phyloP scores from a whole-genome alignment of 2,113 vertebrate species.

The Mohoua ochrocephala region DNA sequence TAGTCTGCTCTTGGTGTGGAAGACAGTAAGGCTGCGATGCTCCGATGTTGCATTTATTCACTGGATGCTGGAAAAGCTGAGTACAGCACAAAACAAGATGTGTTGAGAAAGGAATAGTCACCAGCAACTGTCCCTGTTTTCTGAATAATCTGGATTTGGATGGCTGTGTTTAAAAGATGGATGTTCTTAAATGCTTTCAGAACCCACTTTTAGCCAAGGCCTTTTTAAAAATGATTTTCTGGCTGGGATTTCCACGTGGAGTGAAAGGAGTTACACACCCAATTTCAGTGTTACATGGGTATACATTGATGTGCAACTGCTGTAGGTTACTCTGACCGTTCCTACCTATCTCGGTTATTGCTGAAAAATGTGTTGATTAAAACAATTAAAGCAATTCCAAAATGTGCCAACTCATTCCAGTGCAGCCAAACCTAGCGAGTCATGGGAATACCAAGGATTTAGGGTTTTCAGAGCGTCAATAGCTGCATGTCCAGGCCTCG shows the following conservation, averaged over 20 bases:
- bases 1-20: background rate
- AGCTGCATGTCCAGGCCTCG: accelerated
- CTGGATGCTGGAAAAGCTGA: background rate
- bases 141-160: background rate
- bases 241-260: background rate
- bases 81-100: background rate
- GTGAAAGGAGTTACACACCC: background rate
- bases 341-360: background rate
- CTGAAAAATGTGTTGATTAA: background rate
- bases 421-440: background rate
- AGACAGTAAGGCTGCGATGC: background rate
- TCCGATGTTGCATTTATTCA: background rate
- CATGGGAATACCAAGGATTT: background rate
- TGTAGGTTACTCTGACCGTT: background rate
- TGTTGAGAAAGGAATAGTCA: background rate
- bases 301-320: background rate
- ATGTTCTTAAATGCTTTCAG: background rate
- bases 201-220: background rate
- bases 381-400: background rate
- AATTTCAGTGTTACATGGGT: accelerated
- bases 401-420: background rate
- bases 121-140: background rate
- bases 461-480: background rate
- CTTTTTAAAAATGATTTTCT: background rate
- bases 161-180: background rate